These are phyloP conservation scores for Oplegnathus fasciatus DNA, from an alignment of 2,113 vertebrate species.

Conservation along the genomic window DNA sequence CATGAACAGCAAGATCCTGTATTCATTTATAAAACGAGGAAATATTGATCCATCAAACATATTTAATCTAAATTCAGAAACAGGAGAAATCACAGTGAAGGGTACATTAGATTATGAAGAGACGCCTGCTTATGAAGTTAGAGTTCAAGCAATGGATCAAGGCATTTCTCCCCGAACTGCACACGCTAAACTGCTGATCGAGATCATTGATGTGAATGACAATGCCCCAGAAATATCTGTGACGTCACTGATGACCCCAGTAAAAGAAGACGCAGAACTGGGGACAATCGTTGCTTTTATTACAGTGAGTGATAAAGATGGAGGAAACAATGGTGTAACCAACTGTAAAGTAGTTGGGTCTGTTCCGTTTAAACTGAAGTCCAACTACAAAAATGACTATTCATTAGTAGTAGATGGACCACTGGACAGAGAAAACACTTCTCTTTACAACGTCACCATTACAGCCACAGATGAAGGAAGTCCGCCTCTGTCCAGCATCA, in stretches of 20 bases:
- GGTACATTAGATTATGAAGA: slow-evolving; percentile 83
- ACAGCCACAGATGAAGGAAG: slow-evolving; percentile 86
- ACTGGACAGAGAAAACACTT: slow-evolving; percentile 87
- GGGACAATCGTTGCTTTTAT: slow-evolving; percentile 89
- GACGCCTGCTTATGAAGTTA: slow-evolving; percentile 78
- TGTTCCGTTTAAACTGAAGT: slow-evolving; percentile 71
- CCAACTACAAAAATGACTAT: slow-evolving; percentile 90
- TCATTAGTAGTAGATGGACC: slow-evolving; percentile 85
- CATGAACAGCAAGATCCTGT: slow-evolving; percentile 67
- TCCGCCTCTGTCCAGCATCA: slow-evolving; percentile 83
- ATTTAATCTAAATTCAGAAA: slow-evolving; percentile 85
- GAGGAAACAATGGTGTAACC: slow-evolving; percentile 70
- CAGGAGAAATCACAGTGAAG: slow-evolving; percentile 85
- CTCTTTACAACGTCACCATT: slow-evolving; percentile 86
- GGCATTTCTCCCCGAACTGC: slow-evolving; percentile 56
- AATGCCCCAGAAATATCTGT: slow-evolving; percentile 88
- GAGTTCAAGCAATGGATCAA: slow-evolving; percentile 79
- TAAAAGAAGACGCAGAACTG: slow-evolving; percentile 85
- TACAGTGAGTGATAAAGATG: slow-evolving; percentile 87
- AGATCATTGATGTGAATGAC: slow-evolving; percentile 90
- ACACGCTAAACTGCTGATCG: slow-evolving; percentile 87
- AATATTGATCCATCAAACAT: slow-evolving; percentile 73
- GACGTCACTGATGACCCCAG: slow-evolving; percentile 84
- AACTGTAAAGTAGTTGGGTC: slow-evolving; percentile 55
- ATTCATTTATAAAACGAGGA: slow-evolving; percentile 83